Conservation (phyloP, 2,113 vertebrate genomes). For the Rhagologus leucostigma region DNA sequence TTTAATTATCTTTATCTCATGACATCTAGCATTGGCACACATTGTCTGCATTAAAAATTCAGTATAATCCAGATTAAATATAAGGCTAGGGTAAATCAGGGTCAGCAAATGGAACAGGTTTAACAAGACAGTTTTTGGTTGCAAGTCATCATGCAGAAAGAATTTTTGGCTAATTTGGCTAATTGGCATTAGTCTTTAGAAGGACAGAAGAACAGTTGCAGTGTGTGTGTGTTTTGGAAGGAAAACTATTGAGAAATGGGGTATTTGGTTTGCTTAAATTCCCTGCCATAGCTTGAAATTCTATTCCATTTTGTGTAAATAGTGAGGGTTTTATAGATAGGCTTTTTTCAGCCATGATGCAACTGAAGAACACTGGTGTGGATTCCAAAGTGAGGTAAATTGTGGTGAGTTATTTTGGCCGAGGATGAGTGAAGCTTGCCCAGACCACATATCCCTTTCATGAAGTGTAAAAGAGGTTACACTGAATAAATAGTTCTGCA, state of each 20-base stretch:
- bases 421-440: conserved; percentile 15
- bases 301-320: not conserved
- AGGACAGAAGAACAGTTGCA: not conserved
- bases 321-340: not conserved
- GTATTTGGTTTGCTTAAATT: not conserved
- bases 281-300: not conserved
- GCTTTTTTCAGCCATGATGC: not conserved
- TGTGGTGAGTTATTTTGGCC: conserved; percentile 29
- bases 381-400: conserved; percentile 28
- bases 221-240: not conserved
- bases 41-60: not conserved
- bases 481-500: conserved; percentile 10
- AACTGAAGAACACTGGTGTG: not conserved
- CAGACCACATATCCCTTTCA: conserved; percentile 24
- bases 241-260: not conserved
- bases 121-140: not conserved
- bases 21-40: not conserved
- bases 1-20: not conserved
- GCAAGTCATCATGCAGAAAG: not conserved
- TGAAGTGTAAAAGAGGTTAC: conserved; percentile 15
- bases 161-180: not conserved
- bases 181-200: not conserved
- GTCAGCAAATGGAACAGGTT: not conserved
- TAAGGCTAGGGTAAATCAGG: not conserved
- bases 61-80: not conserved